Evolutionary conservation across 1,140 invertebrate species (phyloP).

Genomic region (Whitmania pigra): DNA sequence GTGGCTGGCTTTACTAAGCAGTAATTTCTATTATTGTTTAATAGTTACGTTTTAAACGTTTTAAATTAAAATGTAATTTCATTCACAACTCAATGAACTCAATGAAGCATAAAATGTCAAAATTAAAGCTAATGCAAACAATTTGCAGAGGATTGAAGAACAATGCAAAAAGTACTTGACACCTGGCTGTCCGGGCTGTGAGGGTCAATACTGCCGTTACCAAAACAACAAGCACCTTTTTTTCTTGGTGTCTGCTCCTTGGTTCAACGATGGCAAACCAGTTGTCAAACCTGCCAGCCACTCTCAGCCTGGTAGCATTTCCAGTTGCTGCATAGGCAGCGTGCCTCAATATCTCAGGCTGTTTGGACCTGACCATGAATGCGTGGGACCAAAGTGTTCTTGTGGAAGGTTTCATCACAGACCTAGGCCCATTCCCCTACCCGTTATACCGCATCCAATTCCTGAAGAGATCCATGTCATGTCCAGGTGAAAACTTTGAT

Average conservation of each 20-base stretch:
- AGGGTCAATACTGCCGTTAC: neutral
- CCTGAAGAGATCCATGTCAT: constrained; percentile 4
- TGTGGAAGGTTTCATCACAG: neutral
- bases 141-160: no score
- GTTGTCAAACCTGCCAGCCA: neutral
- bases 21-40: no score
- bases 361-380: no score
- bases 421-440: neutral
- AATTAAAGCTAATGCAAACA: no score
- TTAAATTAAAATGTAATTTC: no score
- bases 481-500: neutral
- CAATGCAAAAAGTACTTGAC: no score
- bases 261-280: constrained; percentile 11
- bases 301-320: neutral
- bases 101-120: no score
- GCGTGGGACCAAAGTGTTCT: no score
- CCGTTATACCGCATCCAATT: neutral
- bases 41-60: no score
- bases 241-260: constrained; percentile 1
- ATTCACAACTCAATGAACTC: no score
- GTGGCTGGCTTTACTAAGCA: no score
- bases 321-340: neutral
- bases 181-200: neutral
- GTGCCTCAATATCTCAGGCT: neutral
- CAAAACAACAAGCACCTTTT: neutral